These are phyloP conservation scores for Galemys pyrenaicus DNA, from an alignment of 2,113 vertebrate genomes.

Conservation along the genomic window DNA sequence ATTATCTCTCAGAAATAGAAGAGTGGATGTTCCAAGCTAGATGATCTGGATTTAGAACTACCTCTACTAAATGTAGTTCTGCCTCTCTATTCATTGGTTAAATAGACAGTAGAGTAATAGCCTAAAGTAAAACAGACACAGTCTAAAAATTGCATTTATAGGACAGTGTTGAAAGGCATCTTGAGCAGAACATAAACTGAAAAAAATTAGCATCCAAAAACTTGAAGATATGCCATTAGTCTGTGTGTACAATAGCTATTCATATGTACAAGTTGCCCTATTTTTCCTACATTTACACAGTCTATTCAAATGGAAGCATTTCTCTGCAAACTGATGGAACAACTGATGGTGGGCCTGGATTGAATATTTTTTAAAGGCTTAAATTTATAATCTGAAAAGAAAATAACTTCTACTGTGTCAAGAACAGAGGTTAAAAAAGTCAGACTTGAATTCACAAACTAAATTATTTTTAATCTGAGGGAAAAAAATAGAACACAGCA, in stretches of 20 bases:
- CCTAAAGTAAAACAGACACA: conserved; percentile 2
- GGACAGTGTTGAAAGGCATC: conserved; percentile 54
- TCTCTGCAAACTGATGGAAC: neutral
- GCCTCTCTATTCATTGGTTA: neutral
- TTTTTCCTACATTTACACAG: neutral
- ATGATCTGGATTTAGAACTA: neutral
- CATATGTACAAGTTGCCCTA: neutral
- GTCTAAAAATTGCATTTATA: conserved; percentile 33
- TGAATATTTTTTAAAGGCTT: neutral
- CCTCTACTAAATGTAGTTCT: neutral
- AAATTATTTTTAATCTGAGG: conserved; percentile 29
- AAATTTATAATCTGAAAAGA: conserved; percentile 32
- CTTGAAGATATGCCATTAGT: neutral
- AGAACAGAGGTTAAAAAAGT: neutral
- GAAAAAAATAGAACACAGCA: neutral
- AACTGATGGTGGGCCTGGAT: neutral
- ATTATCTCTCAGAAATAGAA: neutral
- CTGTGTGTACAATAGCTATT: neutral
- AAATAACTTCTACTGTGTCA: conserved; percentile 30
- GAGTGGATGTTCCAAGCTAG: neutral
- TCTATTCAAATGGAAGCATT: neutral
- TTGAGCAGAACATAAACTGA: conserved; percentile 53
- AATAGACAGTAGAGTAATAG: neutral
- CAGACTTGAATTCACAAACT: neutral
- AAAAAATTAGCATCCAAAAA: conserved; percentile 45